phyloP scores from a whole-genome alignment of 2,113 vertebrate species.

The Phalacrocorax pelagicus region DNA sequence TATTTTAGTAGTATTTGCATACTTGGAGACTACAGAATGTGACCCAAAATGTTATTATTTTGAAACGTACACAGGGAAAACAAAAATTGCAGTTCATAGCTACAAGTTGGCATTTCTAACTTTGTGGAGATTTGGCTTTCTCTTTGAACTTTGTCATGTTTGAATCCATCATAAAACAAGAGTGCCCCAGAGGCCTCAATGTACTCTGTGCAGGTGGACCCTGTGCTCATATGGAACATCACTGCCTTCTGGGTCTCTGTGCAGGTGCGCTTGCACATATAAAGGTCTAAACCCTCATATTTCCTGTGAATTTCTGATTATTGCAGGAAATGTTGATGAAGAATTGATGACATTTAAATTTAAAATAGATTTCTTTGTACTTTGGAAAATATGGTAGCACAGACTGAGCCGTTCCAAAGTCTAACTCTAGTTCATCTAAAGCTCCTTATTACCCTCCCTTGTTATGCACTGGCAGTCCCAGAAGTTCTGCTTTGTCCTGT shows the following conservation, averaged over 20 bases:
- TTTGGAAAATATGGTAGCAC: background rate
- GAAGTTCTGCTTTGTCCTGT: background rate
- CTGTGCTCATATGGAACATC: background rate
- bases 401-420: background rate
- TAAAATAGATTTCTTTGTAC: background rate
- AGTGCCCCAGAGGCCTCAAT: fast-evolving
- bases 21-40: background rate
- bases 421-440: background rate
- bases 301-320: background rate
- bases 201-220: background rate
- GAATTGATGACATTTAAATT: background rate
- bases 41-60: background rate
- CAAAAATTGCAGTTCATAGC: background rate
- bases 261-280: background rate
- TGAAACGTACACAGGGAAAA: background rate
- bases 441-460: background rate
- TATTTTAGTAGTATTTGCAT: background rate
- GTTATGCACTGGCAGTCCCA: background rate
- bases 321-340: background rate
- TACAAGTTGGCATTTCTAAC: background rate
- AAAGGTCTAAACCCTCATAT: background rate
- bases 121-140: background rate
- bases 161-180: background rate
- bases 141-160: background rate
- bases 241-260: background rate